Percentiles rank a stretch among this genome's conserved stretches.
phyloP scores from a whole-genome alignment of 1,140 invertebrate species.

The Saxidomus purpurata region DNA sequence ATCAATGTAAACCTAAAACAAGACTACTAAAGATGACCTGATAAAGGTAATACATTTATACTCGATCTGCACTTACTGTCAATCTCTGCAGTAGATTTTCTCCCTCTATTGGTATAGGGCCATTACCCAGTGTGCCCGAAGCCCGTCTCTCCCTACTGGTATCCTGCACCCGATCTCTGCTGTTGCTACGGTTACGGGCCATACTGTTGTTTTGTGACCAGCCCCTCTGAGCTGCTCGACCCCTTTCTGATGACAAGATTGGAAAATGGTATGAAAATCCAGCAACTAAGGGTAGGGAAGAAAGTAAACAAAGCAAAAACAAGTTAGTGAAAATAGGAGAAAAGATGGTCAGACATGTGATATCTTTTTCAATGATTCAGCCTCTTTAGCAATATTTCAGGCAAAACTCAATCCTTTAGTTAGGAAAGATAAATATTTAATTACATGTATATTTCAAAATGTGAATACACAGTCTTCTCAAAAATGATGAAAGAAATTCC shows the following conservation, averaged over 20 bases:
- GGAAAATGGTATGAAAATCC: slow-evolving; percentile 59
- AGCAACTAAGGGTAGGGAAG: slow-evolving; percentile 11
- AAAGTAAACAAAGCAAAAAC: slow-evolving; percentile 26
- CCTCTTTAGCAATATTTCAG: too few species aligned
- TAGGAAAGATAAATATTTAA: too few species aligned
- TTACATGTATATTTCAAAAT: too few species aligned
- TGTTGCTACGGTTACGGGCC: slow-evolving; percentile 33
- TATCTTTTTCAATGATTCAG: background rate
- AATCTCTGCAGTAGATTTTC: slow-evolving; percentile 49
- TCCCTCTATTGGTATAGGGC: slow-evolving; percentile 18
- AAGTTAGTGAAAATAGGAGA: slow-evolving; percentile 3
- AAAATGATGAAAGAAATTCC: too few species aligned
- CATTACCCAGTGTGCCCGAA: background rate
- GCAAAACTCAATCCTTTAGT: too few species aligned
- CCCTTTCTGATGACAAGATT: slow-evolving; percentile 47
- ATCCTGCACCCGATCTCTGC: slow-evolving; percentile 30
- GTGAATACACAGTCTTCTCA: too few species aligned
- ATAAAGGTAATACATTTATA: too few species aligned
- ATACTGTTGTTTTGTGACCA: slow-evolving; percentile 42
- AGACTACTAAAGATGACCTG: too few species aligned
- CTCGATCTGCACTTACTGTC: slow-evolving; percentile 45
- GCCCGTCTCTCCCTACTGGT: background rate
- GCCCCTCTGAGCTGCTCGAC: slow-evolving; percentile 21
- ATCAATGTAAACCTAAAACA: too few species aligned
- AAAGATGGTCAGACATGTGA: background rate